These are phyloP conservation scores for Battus philenor DNA, from an alignment of 1,140 invertebrate genomes.

Conservation along the genomic window DNA sequence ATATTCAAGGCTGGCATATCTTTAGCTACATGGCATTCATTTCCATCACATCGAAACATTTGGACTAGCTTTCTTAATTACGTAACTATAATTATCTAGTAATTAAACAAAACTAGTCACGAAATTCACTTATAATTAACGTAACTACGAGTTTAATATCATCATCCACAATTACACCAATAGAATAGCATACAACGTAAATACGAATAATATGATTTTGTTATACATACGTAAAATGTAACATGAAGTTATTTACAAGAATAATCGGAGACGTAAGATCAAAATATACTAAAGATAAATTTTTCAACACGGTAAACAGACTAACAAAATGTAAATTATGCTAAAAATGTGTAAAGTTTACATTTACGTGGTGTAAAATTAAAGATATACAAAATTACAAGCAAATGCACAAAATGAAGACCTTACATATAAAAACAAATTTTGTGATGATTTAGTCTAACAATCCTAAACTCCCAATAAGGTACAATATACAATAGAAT, in stretches of 20 bases:
- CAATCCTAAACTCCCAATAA: conserved; percentile 36
- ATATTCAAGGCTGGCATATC: conserved; percentile 48
- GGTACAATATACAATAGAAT: conserved; percentile 51
- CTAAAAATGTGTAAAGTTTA: conserved; percentile 18
- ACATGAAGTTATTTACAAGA: conserved; percentile 20
- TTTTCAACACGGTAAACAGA: neutral
- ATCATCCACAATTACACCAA: conserved; percentile 36
- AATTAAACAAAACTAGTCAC: conserved; percentile 72
- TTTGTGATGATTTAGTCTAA: conserved; percentile 50
- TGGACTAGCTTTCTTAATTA: conserved; percentile 75
- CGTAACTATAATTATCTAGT: conserved; percentile 64
- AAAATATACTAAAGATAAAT: conserved; percentile 3
- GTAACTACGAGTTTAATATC: conserved; percentile 50
- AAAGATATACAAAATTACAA: conserved; percentile 61
- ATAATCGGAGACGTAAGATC: neutral
- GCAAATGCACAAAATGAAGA: conserved; percentile 60
- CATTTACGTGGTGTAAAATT: conserved; percentile 32
- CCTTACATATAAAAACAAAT: neutral
- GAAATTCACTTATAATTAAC: conserved; percentile 45
- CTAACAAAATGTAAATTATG: conserved; percentile 12
- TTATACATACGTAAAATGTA: conserved; percentile 5
- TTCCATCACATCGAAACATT: conserved; percentile 69
- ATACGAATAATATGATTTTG: conserved; percentile 29
- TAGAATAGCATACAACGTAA: conserved; percentile 45
- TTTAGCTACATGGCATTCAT: conserved; percentile 62